Evolutionary conservation across 1,140 invertebrate genomes (phyloP).

Genomic region (Lasioglossum baleicum): DNA sequence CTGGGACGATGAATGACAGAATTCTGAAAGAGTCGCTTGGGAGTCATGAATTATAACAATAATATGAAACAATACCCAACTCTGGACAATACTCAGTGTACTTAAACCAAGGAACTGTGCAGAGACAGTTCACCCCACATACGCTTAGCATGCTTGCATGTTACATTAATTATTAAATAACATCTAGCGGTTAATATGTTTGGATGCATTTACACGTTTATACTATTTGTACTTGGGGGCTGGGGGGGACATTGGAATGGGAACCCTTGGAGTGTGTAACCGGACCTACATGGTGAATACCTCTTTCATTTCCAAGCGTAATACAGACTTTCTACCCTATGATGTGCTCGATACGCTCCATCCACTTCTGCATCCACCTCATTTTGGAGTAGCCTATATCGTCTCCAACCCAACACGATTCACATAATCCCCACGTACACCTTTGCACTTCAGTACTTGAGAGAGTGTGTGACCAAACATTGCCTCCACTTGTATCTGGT

Average conservation of each 20-base stretch:
- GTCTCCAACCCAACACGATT: background rate
- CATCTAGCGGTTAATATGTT: slow-evolving; percentile 67
- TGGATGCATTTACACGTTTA: slow-evolving; percentile 77
- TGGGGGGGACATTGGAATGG: slow-evolving; percentile 18
- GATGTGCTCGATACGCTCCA: background rate
- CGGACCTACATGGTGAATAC: background rate
- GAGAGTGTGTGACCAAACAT: slow-evolving; percentile 8
- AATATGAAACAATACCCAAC: slow-evolving; percentile 27
- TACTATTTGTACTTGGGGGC: slow-evolving; percentile 70
- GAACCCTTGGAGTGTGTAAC: slow-evolving; percentile 33
- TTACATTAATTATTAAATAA: slow-evolving; percentile 54
- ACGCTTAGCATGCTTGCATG: slow-evolving; percentile 73
- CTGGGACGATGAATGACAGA: background rate
- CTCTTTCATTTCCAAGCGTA: background rate
- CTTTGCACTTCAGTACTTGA: background rate
- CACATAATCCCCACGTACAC: background rate
- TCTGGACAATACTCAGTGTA: slow-evolving; percentile 46
- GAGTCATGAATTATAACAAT: background rate
- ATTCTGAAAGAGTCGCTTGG: background rate
- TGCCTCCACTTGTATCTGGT: background rate
- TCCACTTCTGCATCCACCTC: slow-evolving; percentile 9
- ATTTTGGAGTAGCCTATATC: slow-evolving; percentile 11
- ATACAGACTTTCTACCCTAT: background rate
- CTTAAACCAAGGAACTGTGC: slow-evolving; percentile 21
- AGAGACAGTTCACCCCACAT: slow-evolving; percentile 20